A percentile compares a stretch with the other conserved stretches of the same genome.
These are phyloP conservation scores for Ptychadena robeensis DNA, from an alignment of 2,797 vertebrate species.

Conservation along the genomic window DNA sequence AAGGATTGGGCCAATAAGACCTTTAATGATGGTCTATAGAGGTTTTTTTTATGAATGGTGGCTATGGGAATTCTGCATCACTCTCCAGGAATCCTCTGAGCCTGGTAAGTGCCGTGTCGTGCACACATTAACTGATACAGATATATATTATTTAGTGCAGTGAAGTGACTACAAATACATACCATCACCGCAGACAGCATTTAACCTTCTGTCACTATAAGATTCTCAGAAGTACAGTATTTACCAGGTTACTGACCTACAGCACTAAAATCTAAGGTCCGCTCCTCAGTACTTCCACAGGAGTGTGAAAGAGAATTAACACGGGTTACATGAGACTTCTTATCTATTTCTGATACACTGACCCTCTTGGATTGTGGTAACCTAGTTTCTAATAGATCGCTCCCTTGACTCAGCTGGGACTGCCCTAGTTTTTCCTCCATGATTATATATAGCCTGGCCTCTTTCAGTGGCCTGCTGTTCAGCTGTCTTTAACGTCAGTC, in stretches of 20 bases:
- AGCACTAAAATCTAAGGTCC: background rate
- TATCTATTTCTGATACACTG: constrained; percentile 21
- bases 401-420: constrained; percentile 42
- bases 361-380: constrained; percentile 40
- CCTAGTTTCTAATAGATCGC: constrained; percentile 47
- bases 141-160: constrained; percentile 26
- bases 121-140: constrained; percentile 3
- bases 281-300: background rate
- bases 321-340: background rate
- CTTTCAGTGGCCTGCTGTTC: constrained; percentile 40
- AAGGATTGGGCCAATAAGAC: background rate
- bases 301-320: constrained; percentile 15
- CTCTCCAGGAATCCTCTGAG: constrained; percentile 6
- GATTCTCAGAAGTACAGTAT: constrained; percentile 4
- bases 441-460: constrained; percentile 56
- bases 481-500: constrained; percentile 49
- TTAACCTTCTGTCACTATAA: constrained; percentile 15
- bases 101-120: background rate
- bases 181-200: constrained; percentile 11
- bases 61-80: constrained; percentile 1
- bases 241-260: constrained; percentile 18
- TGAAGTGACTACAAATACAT: constrained; percentile 31
- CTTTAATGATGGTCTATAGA: background rate
- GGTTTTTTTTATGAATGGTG: background rate
- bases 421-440: constrained; percentile 50